Evolutionary conservation across 2,113 vertebrate species (phyloP).

Genomic region (Istiophorus platypterus): DNA sequence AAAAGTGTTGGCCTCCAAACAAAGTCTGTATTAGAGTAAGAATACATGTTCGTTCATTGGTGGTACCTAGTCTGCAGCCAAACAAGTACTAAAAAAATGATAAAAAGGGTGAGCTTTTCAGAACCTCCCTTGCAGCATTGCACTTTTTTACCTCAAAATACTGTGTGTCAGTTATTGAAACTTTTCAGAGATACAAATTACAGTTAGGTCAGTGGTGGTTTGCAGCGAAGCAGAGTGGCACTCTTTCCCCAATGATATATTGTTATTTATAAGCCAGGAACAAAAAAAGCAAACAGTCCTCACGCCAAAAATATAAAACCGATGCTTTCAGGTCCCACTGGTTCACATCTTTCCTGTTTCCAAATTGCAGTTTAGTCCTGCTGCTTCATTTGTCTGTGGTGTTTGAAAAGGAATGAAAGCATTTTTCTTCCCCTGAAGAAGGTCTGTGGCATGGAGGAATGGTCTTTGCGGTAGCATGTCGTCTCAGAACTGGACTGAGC

Average conservation of each 20-base stretch:
- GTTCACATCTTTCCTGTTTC: constrained; percentile 62
- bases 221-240: constrained; percentile 68
- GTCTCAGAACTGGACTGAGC: constrained; percentile 63
- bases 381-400: constrained; percentile 68
- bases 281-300: constrained; percentile 58
- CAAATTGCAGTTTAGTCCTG: constrained; percentile 73
- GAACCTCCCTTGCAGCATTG: constrained; percentile 31
- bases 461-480: constrained; percentile 59
- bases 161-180: constrained; percentile 63
- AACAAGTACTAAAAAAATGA: constrained; percentile 4
- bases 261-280: constrained; percentile 81
- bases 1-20: background rate
- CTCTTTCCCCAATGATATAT: constrained; percentile 75
- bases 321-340: constrained; percentile 58
- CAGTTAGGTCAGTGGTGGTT: constrained; percentile 70
- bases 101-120: constrained; percentile 15
- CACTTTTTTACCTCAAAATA: constrained; percentile 50
- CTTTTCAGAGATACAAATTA: constrained; percentile 73
- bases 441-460: constrained; percentile 59
- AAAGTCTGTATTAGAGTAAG: constrained; percentile 32
- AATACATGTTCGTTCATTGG: constrained; percentile 13
- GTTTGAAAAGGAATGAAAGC: constrained; percentile 74
- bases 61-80: constrained; percentile 17
- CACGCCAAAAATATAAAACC: constrained; percentile 58
- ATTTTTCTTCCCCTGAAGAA: constrained; percentile 66